A percentile compares a stretch with the other conserved stretches of the same genome.
These are phyloP conservation scores for Drosophila barbarae DNA, from an alignment of 2,888 invertebrate species.

Conservation along the genomic window DNA sequence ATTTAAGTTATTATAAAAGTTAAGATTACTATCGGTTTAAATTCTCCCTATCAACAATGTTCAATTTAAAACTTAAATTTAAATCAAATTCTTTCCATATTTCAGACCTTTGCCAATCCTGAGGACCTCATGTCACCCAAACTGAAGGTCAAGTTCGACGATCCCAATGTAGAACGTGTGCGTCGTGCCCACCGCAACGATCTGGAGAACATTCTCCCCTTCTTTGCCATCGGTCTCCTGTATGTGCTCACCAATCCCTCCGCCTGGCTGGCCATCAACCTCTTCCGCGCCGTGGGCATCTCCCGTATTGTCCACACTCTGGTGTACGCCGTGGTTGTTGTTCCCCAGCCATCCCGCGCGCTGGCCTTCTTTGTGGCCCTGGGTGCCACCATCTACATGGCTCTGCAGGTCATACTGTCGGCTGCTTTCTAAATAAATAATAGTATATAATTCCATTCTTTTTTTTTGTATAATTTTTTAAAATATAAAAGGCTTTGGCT, in stretches of 20 bases:
- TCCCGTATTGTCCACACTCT: slow-evolving; percentile 81
- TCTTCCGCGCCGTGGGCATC: slow-evolving; percentile 81
- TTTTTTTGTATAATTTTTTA: slow-evolving; percentile 1
- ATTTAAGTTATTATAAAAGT: no score
- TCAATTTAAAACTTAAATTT: neutral
- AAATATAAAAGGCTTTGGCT: slow-evolving; percentile 2
- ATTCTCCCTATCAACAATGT: neutral
- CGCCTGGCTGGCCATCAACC: slow-evolving; percentile 79
- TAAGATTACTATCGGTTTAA: neutral
- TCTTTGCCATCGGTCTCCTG: slow-evolving; percentile 81
- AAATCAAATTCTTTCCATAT: slow-evolving; percentile 6
- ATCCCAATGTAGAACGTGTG: slow-evolving; percentile 81
- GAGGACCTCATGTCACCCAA: slow-evolving; percentile 80
- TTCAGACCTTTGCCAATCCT: slow-evolving; percentile 82
- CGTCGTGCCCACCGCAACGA: slow-evolving; percentile 83
- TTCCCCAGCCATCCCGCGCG: slow-evolving; percentile 82
- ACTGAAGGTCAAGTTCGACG: slow-evolving; percentile 79
- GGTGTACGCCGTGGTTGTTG: slow-evolving; percentile 81
- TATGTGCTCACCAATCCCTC: slow-evolving; percentile 81
- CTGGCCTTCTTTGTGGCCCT: slow-evolving; percentile 80
- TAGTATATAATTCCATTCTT: neutral
- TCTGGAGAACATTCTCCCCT: slow-evolving; percentile 83
- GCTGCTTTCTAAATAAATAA: slow-evolving; percentile 52
- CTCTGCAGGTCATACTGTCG: slow-evolving; percentile 70
- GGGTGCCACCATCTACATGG: slow-evolving; percentile 80